These are phyloP conservation scores for Drosophila koepferae DNA, from an alignment of 2,888 invertebrate species.

Conservation along the genomic window DNA sequence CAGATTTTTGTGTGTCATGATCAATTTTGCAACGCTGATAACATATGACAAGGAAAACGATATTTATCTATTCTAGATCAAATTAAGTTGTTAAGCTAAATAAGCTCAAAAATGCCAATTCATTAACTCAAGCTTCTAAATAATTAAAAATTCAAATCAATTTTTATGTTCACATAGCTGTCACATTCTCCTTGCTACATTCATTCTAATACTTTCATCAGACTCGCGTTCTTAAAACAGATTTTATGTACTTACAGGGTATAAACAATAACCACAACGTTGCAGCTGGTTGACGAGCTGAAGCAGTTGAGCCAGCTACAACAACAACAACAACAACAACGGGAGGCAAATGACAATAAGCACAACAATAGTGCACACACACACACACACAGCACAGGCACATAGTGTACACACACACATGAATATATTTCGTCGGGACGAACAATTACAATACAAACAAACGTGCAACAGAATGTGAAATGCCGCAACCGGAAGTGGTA, in stretches of 20 bases:
- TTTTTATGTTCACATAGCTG: neutral
- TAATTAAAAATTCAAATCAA: neutral
- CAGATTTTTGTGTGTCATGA: too few species aligned
- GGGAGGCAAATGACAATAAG: constrained; percentile 56
- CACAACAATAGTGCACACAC: constrained; percentile 48
- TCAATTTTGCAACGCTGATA: neutral
- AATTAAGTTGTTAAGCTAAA: too few species aligned
- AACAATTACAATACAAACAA: constrained; percentile 78
- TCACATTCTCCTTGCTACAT: too few species aligned
- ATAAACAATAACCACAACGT: constrained; percentile 29
- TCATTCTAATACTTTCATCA: neutral
- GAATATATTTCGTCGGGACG: constrained; percentile 62
- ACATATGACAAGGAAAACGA: neutral
- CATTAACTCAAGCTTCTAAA: too few species aligned
- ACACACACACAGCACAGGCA: constrained; percentile 19
- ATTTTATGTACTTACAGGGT: constrained; percentile 17
- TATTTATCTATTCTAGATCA: neutral
- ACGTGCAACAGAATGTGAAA: constrained; percentile 65
- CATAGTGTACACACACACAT: constrained; percentile 10
- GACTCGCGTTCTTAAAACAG: neutral
- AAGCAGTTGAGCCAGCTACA: constrained; percentile 32
- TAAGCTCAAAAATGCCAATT: too few species aligned
- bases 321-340: constrained; percentile 24
- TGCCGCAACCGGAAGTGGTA: constrained; percentile 67
- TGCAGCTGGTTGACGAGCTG: constrained; percentile 40